phyloP scores from a whole-genome alignment of 1,140 invertebrate genomes.

The Papilio polyxenes region DNA sequence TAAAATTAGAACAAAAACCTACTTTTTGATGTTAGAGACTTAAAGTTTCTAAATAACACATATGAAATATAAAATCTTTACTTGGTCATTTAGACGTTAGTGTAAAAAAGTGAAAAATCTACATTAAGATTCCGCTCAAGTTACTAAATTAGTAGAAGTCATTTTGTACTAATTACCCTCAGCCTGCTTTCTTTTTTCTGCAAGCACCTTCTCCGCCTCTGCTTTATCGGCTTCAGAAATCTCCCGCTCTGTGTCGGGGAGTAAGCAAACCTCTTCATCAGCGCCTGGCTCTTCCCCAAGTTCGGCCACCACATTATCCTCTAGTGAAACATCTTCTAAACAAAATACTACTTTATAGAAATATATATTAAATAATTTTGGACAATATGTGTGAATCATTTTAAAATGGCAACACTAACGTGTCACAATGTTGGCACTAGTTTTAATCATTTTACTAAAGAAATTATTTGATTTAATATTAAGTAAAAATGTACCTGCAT shows the following conservation, averaged over 20 bases:
- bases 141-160: neutral
- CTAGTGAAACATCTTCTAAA: slow-evolving; percentile 45
- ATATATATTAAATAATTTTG: too few relatives aligned
- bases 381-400: too few relatives aligned
- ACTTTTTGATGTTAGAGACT: too few relatives aligned
- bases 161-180: slow-evolving; percentile 47
- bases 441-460: neutral
- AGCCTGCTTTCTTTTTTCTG: slow-evolving; percentile 76
- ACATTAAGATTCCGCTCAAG: slow-evolving; percentile 23
- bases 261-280: slow-evolving; percentile 81
- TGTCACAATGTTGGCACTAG: too few relatives aligned
- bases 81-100: too few relatives aligned
- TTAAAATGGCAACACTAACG: too few relatives aligned
- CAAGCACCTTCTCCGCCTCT: slow-evolving; percentile 79
- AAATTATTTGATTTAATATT: neutral
- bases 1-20: too few relatives aligned
- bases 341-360: neutral
- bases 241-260: slow-evolving; percentile 83
- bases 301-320: slow-evolving; percentile 55
- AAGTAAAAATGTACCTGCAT: slow-evolving; percentile 49
- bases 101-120: neutral
- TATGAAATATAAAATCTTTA: too few relatives aligned
- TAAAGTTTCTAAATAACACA: too few relatives aligned
- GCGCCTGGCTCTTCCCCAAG: slow-evolving; percentile 74
- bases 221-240: slow-evolving; percentile 84